Conservation (phyloP, 2,888 invertebrate genomes). For the Tetheella fluctuosa region DNA sequence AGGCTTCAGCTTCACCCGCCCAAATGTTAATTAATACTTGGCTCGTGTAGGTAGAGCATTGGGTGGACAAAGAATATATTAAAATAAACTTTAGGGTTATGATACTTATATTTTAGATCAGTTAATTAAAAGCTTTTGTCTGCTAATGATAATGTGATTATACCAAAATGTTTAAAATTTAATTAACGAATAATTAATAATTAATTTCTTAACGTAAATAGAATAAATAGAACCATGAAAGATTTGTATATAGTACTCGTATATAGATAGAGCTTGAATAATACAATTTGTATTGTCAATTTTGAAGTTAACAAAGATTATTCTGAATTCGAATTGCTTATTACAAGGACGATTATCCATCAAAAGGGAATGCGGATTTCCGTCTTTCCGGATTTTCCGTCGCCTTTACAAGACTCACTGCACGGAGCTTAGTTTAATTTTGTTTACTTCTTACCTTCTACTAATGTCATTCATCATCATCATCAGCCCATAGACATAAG, state of each 20-base stretch:
- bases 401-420: too few species aligned
- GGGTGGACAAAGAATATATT: neutral
- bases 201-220: neutral
- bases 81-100: neutral
- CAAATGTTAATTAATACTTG: neutral
- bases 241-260: neutral
- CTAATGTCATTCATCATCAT: too few species aligned
- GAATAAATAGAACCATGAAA: neutral
- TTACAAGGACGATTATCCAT: neutral
- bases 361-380: neutral
- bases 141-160: neutral
- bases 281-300: neutral
- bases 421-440: too few species aligned
- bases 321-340: neutral
- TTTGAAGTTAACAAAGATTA: constrained; percentile 1
- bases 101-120: neutral
- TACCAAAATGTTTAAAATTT: neutral
- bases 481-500: too few species aligned
- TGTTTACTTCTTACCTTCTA: too few species aligned
- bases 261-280: neutral
- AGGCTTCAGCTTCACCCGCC: neutral
- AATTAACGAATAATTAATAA: neutral
- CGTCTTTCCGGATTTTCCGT: neutral
- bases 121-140: neutral
- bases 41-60: neutral